Conservation (phyloP, 2,888 invertebrate genomes). For the Drosophila fulvimacula region DNA sequence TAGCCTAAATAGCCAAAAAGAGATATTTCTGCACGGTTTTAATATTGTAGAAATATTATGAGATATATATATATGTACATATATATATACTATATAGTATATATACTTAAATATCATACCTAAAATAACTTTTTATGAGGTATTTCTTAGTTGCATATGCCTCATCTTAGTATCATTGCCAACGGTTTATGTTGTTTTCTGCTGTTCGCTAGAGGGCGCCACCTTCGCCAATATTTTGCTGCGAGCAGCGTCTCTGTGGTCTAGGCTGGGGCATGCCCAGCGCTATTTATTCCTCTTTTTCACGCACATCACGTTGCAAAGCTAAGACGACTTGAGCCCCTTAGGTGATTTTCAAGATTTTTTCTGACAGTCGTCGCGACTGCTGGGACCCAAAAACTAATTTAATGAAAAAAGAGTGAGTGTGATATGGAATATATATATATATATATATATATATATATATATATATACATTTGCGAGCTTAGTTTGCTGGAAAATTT, state of each 20-base stretch:
- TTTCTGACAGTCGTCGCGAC: conserved; percentile 23
- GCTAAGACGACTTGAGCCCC: conserved; percentile 49
- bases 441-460: not conserved
- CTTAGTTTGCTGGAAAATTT: conserved; percentile 1
- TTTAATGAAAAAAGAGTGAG: conserved; percentile 28
- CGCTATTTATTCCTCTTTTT: conserved; percentile 18
- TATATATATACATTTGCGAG: not conserved
- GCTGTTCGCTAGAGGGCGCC: not conserved
- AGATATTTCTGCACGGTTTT: no score
- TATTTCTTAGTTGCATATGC: not conserved
- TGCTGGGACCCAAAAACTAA: conserved; percentile 48
- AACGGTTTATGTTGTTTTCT: not conserved
- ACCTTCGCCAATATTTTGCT: conserved; percentile 12
- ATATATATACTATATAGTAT: not conserved
- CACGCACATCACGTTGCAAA: conserved; percentile 41
- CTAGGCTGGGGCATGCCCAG: conserved; percentile 5
- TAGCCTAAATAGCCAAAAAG: no score
- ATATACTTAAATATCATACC: no score
- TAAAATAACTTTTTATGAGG: not conserved
- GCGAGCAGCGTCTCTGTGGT: not conserved
- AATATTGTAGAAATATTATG: not conserved
- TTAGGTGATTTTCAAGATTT: conserved; percentile 50
- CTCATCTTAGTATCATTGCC: not conserved
- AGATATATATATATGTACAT: no score
- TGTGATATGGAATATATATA: not conserved